Evolutionary conservation across 2,888 invertebrate genomes (phyloP).

Genomic region (Eudemis profundana): DNA sequence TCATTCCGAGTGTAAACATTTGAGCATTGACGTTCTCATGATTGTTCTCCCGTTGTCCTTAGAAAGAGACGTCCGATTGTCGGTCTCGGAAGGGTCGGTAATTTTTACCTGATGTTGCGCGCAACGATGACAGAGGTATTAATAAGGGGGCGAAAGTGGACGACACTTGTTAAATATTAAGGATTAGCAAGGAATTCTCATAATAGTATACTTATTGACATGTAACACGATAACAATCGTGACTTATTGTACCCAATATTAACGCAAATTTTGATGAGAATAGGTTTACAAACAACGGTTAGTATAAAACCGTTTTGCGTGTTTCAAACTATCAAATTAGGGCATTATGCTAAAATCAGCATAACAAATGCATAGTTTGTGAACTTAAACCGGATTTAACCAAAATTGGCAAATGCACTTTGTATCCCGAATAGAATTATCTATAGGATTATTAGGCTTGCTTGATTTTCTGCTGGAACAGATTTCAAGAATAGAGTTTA

Average conservation of each 20-base stretch:
- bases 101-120: conserved; percentile 83
- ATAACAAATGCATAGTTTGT: conserved; percentile 3
- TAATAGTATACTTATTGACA: conserved; percentile 45
- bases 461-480: background rate
- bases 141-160: conserved; percentile 68
- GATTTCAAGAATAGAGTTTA: conserved; percentile 27
- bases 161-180: conserved; percentile 65
- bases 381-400: conserved; percentile 8
- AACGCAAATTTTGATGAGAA: conserved; percentile 8
- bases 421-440: background rate
- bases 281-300: conserved; percentile 24
- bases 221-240: conserved; percentile 53
- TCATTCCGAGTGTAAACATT: conserved; percentile 65
- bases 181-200: conserved; percentile 33
- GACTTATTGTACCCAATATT: background rate
- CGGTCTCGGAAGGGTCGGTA: conserved; percentile 67
- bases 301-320: background rate
- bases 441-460: background rate
- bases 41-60: conserved; percentile 71
- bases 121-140: conserved; percentile 76
- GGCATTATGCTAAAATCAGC: conserved; percentile 19
- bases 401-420: conserved; percentile 3
- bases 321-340: conserved; percentile 23
- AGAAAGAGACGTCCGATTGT: conserved; percentile 72
- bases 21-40: conserved; percentile 69